These are phyloP conservation scores for Callionymus lyra DNA, from an alignment of 2,113 vertebrate species.

Conservation along the genomic window DNA sequence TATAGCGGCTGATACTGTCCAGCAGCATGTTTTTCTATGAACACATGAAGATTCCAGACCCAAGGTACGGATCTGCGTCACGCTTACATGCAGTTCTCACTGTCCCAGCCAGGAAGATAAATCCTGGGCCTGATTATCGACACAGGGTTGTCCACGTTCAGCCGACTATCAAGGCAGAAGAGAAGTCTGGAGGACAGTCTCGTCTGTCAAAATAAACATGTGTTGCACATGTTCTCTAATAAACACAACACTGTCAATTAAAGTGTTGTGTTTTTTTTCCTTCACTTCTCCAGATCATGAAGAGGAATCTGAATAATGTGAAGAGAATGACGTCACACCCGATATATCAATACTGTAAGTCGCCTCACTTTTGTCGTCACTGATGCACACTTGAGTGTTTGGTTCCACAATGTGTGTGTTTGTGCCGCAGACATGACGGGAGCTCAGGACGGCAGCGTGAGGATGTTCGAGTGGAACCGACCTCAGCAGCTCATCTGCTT, in stretches of 20 bases:
- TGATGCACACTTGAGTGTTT: too few relatives aligned
- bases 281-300: conserved; percentile 89
- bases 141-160: neutral
- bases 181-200: too few relatives aligned
- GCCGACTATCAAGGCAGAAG: too few relatives aligned
- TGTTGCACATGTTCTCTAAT: too few relatives aligned
- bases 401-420: conserved; percentile 5
- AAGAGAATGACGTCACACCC: conserved; percentile 98
- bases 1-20: conserved; percentile 33
- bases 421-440: conserved; percentile 83
- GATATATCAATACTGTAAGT: conserved; percentile 96
- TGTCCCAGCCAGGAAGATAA: conserved; percentile 42
- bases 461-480: conserved; percentile 97
- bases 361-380: neutral
- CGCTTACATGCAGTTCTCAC: conserved; percentile 21
- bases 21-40: conserved; percentile 29
- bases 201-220: too few relatives aligned
- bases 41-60: conserved; percentile 45
- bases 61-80: conserved; percentile 68
- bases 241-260: too few relatives aligned
- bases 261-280: too few relatives aligned
- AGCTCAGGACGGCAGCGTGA: conserved; percentile 92
- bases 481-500: conserved; percentile 95
- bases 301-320: conserved; percentile 94
- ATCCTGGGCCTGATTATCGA: conserved; percentile 21